These are phyloP conservation scores for Charina bottae DNA, from an alignment of 2,113 vertebrate species.

Conservation along the genomic window DNA sequence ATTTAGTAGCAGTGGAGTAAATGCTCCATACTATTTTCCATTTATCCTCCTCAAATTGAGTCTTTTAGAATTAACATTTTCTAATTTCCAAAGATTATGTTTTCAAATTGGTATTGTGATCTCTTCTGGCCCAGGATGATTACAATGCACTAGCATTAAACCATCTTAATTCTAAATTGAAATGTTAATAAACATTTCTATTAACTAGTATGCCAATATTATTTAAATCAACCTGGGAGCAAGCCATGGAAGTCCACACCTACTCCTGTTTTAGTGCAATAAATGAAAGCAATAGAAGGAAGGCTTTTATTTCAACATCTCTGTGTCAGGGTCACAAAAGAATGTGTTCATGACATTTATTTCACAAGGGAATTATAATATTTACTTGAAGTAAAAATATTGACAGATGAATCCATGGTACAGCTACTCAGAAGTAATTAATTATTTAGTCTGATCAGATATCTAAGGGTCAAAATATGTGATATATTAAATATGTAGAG, in stretches of 20 bases:
- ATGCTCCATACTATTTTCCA: slow-evolving; percentile 34
- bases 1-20: slow-evolving; percentile 56
- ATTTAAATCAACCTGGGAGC: neutral
- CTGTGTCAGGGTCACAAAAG: neutral
- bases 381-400: neutral
- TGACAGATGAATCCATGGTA: neutral
- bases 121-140: neutral
- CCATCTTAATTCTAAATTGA: neutral
- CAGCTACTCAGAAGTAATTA: neutral
- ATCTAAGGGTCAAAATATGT: neutral
- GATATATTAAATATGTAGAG: neutral
- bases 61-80: slow-evolving; percentile 33
- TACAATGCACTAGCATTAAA: neutral
- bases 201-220: neutral
- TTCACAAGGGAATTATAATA: neutral
- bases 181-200: neutral
- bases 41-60: slow-evolving; percentile 43
- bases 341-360: neutral
- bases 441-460: neutral
- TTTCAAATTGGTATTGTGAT: neutral
- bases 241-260: neutral
- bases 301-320: neutral
- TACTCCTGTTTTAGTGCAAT: neutral
- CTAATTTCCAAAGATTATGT: slow-evolving; percentile 35
- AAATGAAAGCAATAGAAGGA: neutral